Conservation (phyloP, 1,140 invertebrate species). For the Teleogryllus occipitalis region DNA sequence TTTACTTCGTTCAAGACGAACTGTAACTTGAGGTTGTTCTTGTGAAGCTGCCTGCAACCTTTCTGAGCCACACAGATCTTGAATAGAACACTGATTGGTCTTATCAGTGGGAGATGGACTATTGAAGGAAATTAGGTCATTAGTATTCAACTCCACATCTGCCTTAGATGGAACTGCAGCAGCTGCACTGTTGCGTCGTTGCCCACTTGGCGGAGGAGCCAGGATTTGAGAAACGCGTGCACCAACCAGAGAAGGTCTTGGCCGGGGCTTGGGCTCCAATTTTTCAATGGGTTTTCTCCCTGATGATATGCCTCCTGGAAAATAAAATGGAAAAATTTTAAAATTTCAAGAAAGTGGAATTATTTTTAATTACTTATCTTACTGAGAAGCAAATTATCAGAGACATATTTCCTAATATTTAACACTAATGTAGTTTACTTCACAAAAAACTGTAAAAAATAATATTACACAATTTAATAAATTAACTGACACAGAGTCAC, state of each 20-base stretch:
- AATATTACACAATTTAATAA: too few relatives aligned
- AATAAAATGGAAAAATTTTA: not conserved
- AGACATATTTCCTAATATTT: not conserved
- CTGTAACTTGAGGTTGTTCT: not conserved
- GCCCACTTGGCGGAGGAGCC: conserved; percentile 42
- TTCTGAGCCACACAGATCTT: not conserved
- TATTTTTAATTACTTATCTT: too few relatives aligned
- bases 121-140: conserved; percentile 61
- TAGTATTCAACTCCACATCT: conserved; percentile 34
- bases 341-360: too few relatives aligned
- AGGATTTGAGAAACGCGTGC: conserved; percentile 34
- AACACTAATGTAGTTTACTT: not conserved
- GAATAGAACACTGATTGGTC: not conserved
- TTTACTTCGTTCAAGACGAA: not conserved
- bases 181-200: conserved; percentile 36
- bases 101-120: conserved; percentile 11
- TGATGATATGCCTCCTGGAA: not conserved
- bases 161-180: conserved; percentile 26
- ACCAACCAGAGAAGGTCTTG: conserved; percentile 41
- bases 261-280: conserved; percentile 33
- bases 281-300: not conserved
- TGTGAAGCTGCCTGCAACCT: not conserved
- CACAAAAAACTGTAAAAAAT: not conserved
- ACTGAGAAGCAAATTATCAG: too few relatives aligned
- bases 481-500: too few relatives aligned